Evolutionary conservation across 2,113 vertebrate genomes (phyloP).

Genomic region (Odontesthes bonariensis): DNA sequence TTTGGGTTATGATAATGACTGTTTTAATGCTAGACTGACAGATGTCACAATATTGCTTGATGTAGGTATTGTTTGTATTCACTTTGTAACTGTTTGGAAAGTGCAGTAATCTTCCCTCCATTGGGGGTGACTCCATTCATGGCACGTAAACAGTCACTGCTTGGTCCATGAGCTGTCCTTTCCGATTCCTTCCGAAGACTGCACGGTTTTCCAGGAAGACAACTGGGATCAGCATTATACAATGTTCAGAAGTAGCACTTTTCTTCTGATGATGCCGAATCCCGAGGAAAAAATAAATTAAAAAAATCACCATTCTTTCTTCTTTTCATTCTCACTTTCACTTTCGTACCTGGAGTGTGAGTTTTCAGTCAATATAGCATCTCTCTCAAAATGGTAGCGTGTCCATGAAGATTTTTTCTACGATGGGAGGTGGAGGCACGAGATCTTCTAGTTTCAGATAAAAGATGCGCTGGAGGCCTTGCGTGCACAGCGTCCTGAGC

Average conservation of each 20-base stretch:
- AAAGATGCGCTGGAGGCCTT: slow-evolving; percentile 96
- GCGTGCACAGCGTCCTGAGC: slow-evolving; percentile 93
- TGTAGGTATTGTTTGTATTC: slow-evolving; percentile 2
- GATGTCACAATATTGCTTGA: slow-evolving; percentile 19
- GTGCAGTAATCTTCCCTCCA: slow-evolving; percentile 16
- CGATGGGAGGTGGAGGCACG: slow-evolving; percentile 91
- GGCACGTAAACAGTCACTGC: slow-evolving; percentile 57
- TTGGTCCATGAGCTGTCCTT: slow-evolving; percentile 62
- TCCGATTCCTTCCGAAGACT: slow-evolving; percentile 17
- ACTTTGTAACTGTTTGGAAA: slow-evolving; percentile 22
- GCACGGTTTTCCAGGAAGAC: slow-evolving; percentile 18
- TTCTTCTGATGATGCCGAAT: slow-evolving; percentile 17
- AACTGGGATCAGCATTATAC: slow-evolving; percentile 16
- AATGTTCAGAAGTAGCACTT: slow-evolving; percentile 22
- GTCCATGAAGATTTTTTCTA: slow-evolving; percentile 97
- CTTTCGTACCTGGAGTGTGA: slow-evolving; percentile 27
- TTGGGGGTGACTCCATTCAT: slow-evolving; percentile 38
- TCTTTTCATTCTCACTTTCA: slow-evolving; percentile 13
- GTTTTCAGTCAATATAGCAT: neutral
- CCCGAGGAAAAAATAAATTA: too few relatives aligned
- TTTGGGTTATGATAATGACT: neutral
- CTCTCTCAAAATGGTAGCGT: slow-evolving; percentile 90
- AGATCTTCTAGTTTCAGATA: slow-evolving; percentile 96
- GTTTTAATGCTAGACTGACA: slow-evolving; percentile 8
- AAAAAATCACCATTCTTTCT: neutral